Evolutionary conservation across 1,140 invertebrate species (phyloP), one percentile per base, ranked within the genome.

Genomic region (Drosophila lacteicornis): DNA sequence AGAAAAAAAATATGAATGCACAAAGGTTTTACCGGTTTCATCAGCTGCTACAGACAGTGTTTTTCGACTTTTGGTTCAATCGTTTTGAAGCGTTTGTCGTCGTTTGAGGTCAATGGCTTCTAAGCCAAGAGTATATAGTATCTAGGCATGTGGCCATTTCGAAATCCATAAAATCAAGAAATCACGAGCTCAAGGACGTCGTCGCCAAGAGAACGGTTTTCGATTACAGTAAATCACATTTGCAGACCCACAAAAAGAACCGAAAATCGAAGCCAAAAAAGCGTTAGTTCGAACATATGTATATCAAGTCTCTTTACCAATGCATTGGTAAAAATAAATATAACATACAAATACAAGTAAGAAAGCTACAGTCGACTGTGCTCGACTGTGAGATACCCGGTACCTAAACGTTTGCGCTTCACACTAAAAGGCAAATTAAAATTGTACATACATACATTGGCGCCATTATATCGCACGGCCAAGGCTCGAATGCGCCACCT

Each of bases 141-240:
- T 71, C 22, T 71, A 36, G 19, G 68, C 66, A 51, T 46, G 47
- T 70, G 49, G 25, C 43, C 36, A 22, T 55, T 58, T 13, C 36
- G 45, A 42, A 49, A 59, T 57, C 33, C 67, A 40, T 59, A 73
- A 57, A 46, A 55, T 70, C 40, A 27, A 67, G 38, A 42, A 43
- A 47, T 33, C 49, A 38, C n/a, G 17, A 33, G 68, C 69, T 59
- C 69, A 73, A 73, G 69, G 69, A 73, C 69, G 68, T 2, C 40
- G 38, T n/a, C 7, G 53, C 33, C 22, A 40, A 47, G 50, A 73
- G 55, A 80, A 78, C 65, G 73, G 73, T 84, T 69, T 81, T 74
- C 66, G 63, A 71, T 85, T 85, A 84, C 67, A 74, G 38, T 42
- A 85, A 84, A 85, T 85, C 74, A 85, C 77, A 81, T 77, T 85